Base-by-base conservation (phyloP, 2,888 invertebrate genomes). In the Pterostichus madidus region DNA sequence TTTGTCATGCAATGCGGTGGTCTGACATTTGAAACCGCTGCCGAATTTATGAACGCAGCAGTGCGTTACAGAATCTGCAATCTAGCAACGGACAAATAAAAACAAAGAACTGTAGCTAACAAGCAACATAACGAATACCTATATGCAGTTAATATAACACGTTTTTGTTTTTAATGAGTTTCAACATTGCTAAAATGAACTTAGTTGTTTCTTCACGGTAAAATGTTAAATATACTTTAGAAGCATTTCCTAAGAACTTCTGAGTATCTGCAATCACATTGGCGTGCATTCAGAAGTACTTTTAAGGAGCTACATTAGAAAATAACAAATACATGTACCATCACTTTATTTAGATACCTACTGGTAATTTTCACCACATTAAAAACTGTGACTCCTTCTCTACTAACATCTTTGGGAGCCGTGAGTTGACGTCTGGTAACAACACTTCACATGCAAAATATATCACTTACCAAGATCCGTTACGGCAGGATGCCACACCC, bases 121-220 rank as follows among this genome's bases (percentile, higher is more conserved):
- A 13, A 64, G 59, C 11, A 24, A 64, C 13, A 11, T 64, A 75
- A 75, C 49, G 49, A 75, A 52, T 52, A 31, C 32, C 24, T 49
- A 64, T 31, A 52, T 49, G 75, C 75, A 24, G 49, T 75, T 49
- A 75, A 75, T 75, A 52, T 75, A 31, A 75, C 75, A 75, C 75
- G 75, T 75, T 75, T 75, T 75, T 52, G 52, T 52, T 75, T 46
- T 75, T 75, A 75, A 75, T 52, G 75, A 75, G 49, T 49, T 75
- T 13, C 75, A 75, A 32, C 32, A 52, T 46, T 75, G 75, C 52
- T 75, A 44, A 75, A 75, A 75, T 75, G 75, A 52, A 75, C 17
- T 24, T 75, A 75, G 49, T 52, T 75, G 52, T 52, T 75, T 75
- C 75, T 75, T 75, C 75, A 75, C 49, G 75, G 75, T 75, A 52